Conservation (phyloP, 2,888 invertebrate genomes). For the Danaus chrysippus region DNA sequence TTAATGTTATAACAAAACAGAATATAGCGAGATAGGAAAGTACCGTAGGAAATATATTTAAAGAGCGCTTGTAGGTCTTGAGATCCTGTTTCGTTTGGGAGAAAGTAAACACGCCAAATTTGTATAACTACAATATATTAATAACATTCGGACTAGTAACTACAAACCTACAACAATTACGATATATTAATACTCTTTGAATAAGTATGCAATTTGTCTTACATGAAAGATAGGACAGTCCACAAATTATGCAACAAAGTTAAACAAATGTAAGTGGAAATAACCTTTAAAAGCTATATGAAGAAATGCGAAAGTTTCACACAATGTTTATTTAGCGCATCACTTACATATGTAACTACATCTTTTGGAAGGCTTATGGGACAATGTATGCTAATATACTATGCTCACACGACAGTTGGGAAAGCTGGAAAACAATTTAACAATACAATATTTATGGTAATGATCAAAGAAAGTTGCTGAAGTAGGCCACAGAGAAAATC, state of each 20-base stretch:
- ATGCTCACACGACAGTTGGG: conserved; percentile 34
- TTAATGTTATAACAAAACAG: background rate
- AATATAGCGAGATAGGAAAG: conserved; percentile 2
- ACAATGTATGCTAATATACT: conserved; percentile 55
- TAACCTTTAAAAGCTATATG: conserved; percentile 26
- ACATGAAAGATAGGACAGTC: no score
- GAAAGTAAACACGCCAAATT: conserved; percentile 48
- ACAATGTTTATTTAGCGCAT: conserved; percentile 64
- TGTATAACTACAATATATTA: conserved; percentile 1
- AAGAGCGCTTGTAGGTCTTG: conserved; percentile 22
- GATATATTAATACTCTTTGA: no score
- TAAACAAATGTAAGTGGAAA: background rate
- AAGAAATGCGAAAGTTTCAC: conserved; percentile 59
- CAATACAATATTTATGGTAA: conserved; percentile 15
- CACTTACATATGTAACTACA: conserved; percentile 55
- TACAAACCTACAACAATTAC: background rate
- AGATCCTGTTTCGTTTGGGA: conserved; percentile 44
- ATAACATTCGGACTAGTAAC: background rate
- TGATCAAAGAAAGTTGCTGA: conserved; percentile 14
- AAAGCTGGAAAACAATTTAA: conserved; percentile 40
- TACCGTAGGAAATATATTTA: conserved; percentile 12
- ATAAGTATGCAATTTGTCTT: no score
- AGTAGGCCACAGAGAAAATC: conserved; percentile 8
- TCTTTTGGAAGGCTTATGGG: conserved; percentile 56
- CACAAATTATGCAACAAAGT: background rate